Evolutionary conservation across 2,888 invertebrate genomes (phyloP).

Genomic region (Ptycholaimellus sp.): DNA sequence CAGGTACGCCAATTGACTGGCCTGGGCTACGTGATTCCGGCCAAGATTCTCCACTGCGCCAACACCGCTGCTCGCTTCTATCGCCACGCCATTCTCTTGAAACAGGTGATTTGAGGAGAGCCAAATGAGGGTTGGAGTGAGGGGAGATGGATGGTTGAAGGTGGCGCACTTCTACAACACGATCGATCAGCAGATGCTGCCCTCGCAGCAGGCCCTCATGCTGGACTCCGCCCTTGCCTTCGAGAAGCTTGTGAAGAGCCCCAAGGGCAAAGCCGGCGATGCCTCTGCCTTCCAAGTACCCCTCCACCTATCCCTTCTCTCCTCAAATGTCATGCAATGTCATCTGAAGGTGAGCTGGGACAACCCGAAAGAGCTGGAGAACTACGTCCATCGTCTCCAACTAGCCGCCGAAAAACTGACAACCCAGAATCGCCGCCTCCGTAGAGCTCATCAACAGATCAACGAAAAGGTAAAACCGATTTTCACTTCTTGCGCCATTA

Average conservation of each 20-base stretch:
- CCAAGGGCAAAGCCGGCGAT: too few relatives aligned
- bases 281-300: too few relatives aligned
- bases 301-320: too few relatives aligned
- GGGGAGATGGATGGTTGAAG: conserved; percentile 13
- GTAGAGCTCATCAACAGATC: conserved; percentile 18
- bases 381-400: conserved; percentile 60
- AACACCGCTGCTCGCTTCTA: conserved; percentile 52
- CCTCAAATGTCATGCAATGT: too few relatives aligned
- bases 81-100: conserved; percentile 56
- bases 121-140: background rate
- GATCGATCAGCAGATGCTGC: conserved; percentile 83
- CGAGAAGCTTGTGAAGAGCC: conserved; percentile 49
- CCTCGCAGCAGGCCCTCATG: conserved; percentile 84
- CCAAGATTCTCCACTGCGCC: conserved; percentile 45
- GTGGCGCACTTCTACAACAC: conserved; percentile 57
- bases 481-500: too few relatives aligned
- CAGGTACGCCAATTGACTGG: conserved; percentile 65
- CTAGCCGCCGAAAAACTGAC: conserved; percentile 51
- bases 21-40: conserved; percentile 50
- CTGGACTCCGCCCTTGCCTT: conserved; percentile 66
- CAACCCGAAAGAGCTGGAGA: conserved; percentile 56
- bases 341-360: conserved; percentile 75
- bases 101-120: conserved; percentile 41
- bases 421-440: conserved; percentile 37
- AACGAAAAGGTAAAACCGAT: conserved; percentile 13